Base-by-base conservation (phyloP, 2,113 vertebrate species). In the Xenopus borealis region DNA sequence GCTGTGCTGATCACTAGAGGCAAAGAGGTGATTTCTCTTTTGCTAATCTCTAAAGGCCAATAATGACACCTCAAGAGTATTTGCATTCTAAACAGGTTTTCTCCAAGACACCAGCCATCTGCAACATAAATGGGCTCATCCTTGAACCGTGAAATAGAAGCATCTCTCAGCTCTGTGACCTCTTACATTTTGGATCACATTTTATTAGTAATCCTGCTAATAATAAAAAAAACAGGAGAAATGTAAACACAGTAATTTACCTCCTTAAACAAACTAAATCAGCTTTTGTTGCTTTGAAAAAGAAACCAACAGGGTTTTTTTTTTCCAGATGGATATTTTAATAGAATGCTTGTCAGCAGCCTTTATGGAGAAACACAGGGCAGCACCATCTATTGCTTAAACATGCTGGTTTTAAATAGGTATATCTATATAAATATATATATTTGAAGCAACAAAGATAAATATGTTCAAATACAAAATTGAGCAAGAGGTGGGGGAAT, bases 11-110 rank as follows among this genome's bases (percentile, higher is more conserved):
- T 72, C 30, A 20, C 57, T 62, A 16, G 0, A 58, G 53, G 14
- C 1, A 6, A 74, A 75, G 1, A 1, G 20, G 16, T 70, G 65
- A 79, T 44, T 3, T 78, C 68, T 67, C 30, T 69, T 59, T 66
- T 33, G 64, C 61, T 72, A 81, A 46, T 5, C 44, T 72, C 66
- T 57, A 16, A 81, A 81, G 75, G 64, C 53, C 79, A 80, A 71
- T 71, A 47, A 64, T 64, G 76, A 72, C 55, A 59, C 53, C 61
- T 18, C 27, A 6, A n/a, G 63, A 69, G 18, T 0, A 0, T 53
- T 80, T 69, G 30, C n/a, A 52, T 66, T 82, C 62, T 66, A 53
- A 72, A 78, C 63, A 40, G 61, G 65, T 82, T 83, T 81, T 73
- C 81, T 59, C 23, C 23, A 27, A 27, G 23, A 27, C 81, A 57